phyloP scores from a whole-genome alignment of 2,797 vertebrate species.

The Oreonectes daqikongensis region DNA sequence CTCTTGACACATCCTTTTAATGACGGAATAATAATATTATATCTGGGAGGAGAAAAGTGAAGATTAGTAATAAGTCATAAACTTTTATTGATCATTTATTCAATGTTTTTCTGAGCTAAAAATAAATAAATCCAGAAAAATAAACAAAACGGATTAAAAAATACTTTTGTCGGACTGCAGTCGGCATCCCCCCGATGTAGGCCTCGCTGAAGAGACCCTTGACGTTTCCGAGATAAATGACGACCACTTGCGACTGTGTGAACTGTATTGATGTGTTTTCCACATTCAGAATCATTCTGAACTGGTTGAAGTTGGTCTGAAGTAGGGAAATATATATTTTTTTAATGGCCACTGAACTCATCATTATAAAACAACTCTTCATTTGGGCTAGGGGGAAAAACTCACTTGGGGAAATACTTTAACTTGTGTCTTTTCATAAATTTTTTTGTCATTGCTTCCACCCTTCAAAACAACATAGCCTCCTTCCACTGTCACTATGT shows the following conservation, averaged over 20 bases:
- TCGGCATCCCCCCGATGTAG: constrained; percentile 85
- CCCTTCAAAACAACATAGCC: constrained; percentile 63
- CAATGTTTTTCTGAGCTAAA: background rate
- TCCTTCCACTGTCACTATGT: constrained; percentile 59
- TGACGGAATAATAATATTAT: constrained; percentile 61
- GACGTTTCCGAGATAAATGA: constrained; percentile 39
- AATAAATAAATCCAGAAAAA: constrained; percentile 34
- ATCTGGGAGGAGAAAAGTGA: constrained; percentile 52
- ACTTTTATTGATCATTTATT: background rate
- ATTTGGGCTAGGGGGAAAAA: background rate
- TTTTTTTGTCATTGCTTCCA: constrained; percentile 28
- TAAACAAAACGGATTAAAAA: constrained; percentile 63
- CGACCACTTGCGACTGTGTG: background rate
- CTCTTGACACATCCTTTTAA: constrained; percentile 66
- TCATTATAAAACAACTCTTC: background rate
- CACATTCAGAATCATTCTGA: constrained; percentile 18
- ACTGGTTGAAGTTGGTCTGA: constrained; percentile 33
- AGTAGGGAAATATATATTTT: background rate
- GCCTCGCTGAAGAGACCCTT: constrained; percentile 63
- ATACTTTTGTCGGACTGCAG: constrained; percentile 77
- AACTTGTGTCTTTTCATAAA: constrained; percentile 50
- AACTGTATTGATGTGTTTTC: background rate
- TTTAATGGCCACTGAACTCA: background rate
- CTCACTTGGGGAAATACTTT: constrained; percentile 67
- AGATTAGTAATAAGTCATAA: background rate